Evolutionary conservation across 2,797 vertebrate species (phyloP).

Genomic region (Danio aesculapii): DNA sequence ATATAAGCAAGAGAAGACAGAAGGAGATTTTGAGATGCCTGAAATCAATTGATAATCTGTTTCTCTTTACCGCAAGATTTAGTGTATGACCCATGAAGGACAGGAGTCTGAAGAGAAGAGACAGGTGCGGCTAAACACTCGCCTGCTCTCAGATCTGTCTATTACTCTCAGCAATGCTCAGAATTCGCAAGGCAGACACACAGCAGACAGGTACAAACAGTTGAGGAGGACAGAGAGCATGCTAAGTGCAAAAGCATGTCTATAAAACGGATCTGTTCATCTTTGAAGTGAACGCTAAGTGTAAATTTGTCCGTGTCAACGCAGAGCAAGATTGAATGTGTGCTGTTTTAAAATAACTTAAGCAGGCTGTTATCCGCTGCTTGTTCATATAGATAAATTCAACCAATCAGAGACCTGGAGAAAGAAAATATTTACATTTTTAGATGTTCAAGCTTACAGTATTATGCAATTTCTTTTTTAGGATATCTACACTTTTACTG

Average conservation of each 20-base stretch:
- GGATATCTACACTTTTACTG: no score
- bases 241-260: slow-evolving; percentile 49
- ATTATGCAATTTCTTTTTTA: no score
- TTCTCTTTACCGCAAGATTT: slow-evolving; percentile 30
- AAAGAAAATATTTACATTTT: no score
- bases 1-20: not conserved
- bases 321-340: slow-evolving; percentile 64
- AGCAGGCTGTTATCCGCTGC: slow-evolving; percentile 44
- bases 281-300: slow-evolving; percentile 60
- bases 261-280: slow-evolving; percentile 50
- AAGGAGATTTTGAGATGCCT: not conserved
- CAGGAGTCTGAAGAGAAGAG: slow-evolving; percentile 53
- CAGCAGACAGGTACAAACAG: slow-evolving; percentile 52
- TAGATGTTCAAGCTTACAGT: not conserved
- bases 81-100: slow-evolving; percentile 27
- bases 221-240: slow-evolving; percentile 22
- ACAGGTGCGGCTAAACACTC: slow-evolving; percentile 60
- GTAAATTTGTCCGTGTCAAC: slow-evolving; percentile 77
- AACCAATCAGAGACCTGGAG: not conserved
- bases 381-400: slow-evolving; percentile 36
- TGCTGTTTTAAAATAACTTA: slow-evolving; percentile 69
- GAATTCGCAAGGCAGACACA: slow-evolving; percentile 46
- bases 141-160: slow-evolving; percentile 46
- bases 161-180: slow-evolving; percentile 42
- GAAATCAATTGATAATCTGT: slow-evolving; percentile 20